phyloP scores from a whole-genome alignment of 2,113 vertebrate genomes.

The Cricetomys ansorgei region DNA sequence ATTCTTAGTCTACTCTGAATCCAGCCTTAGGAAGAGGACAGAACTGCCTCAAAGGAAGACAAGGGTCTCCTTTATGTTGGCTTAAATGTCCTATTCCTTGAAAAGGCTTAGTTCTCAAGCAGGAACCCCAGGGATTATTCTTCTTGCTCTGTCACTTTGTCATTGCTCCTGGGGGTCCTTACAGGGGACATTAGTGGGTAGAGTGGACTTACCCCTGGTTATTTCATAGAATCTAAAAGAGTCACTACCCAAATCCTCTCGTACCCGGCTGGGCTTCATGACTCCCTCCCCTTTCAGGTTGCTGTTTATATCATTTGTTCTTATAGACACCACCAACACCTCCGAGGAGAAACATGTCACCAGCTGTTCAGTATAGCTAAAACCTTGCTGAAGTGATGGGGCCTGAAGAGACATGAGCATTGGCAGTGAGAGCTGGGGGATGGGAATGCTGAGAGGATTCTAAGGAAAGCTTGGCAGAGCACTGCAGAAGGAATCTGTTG shows the following conservation, averaged over 20 bases:
- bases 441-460: not conserved
- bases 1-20: not conserved
- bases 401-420: not conserved
- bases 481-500: not conserved
- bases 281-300: not conserved
- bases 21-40: not conserved
- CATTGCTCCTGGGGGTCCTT: not conserved
- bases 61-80: not conserved
- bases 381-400: not conserved
- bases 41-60: not conserved
- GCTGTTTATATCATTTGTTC: not conserved
- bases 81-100: not conserved
- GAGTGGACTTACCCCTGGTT: not conserved
- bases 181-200: not conserved
- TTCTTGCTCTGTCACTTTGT: not conserved
- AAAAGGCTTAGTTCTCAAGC: conserved; percentile 18
- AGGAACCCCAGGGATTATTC: not conserved
- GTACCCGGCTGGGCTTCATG: not conserved
- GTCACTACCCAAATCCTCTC: not conserved
- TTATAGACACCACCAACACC: not conserved
- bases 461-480: not conserved
- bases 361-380: not conserved
- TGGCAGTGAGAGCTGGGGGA: not conserved
- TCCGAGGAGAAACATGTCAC: not conserved
- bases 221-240: conserved; percentile 23